Evolutionary conservation across 2,113 vertebrate species (phyloP).

Genomic region (Chauna torquata): DNA sequence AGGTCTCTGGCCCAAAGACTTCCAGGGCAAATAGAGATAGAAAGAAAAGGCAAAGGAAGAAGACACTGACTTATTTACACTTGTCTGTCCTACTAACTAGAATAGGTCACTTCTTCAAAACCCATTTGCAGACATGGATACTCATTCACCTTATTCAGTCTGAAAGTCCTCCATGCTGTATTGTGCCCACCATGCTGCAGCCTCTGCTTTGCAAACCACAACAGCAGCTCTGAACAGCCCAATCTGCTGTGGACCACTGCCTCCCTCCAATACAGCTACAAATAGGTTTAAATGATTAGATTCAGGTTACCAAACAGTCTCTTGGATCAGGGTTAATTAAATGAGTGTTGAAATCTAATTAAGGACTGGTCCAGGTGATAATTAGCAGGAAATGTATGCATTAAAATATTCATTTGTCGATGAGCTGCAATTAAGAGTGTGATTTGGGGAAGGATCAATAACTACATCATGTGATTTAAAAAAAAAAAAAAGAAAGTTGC

Average conservation of each 20-base stretch:
- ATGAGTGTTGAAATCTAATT: slow-evolving; percentile 75
- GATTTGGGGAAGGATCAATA: slow-evolving; percentile 73
- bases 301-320: slow-evolving; percentile 63
- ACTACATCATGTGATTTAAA: slow-evolving; percentile 21
- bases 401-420: slow-evolving; percentile 78
- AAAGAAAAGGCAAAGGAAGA: not conserved
- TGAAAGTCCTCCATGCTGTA: not conserved
- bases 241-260: not conserved
- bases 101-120: not conserved
- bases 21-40: not conserved
- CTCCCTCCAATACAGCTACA: slow-evolving; percentile 13
- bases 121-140: not conserved
- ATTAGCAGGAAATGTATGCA: slow-evolving; percentile 79
- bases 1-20: not conserved
- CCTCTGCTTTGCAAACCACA: not conserved
- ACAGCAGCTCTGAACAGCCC: not conserved
- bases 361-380: slow-evolving; percentile 69
- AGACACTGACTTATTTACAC: not conserved
- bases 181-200: not conserved
- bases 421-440: slow-evolving; percentile 74
- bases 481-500: slow-evolving; percentile 2
- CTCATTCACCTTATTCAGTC: not conserved
- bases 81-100: not conserved
- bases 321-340: slow-evolving; percentile 76
- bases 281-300: slow-evolving; percentile 64